Conservation (phyloP, 2,888 invertebrate genomes). For the Drosophila mettleri region DNA sequence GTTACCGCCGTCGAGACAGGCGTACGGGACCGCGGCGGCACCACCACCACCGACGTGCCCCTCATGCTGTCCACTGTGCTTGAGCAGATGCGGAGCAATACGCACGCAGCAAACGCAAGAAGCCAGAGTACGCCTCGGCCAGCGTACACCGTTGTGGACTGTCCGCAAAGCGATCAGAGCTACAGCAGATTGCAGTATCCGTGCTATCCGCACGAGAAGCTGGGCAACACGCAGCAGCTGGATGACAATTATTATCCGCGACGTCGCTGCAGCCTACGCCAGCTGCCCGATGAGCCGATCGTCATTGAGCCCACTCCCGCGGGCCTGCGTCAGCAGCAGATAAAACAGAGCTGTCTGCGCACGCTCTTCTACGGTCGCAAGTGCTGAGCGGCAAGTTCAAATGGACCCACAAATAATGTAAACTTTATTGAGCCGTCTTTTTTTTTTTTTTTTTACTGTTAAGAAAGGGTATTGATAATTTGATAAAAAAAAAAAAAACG, state of each 20-base stretch:
- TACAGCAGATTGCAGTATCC: background rate
- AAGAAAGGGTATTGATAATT: background rate
- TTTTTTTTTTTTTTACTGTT: background rate
- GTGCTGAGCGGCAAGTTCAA: background rate
- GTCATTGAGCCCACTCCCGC: slow-evolving; percentile 39
- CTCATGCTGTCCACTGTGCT: background rate
- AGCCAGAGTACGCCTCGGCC: background rate
- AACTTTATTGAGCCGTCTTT: background rate
- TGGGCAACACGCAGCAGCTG: background rate
- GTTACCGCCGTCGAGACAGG: background rate
- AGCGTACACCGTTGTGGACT: rapidly evolving
- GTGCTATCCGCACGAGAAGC: background rate
- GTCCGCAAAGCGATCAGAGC: background rate
- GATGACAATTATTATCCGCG: slow-evolving; percentile 3
- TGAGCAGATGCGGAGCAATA: background rate
- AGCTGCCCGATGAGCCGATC: slow-evolving; percentile 38
- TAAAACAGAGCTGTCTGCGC: slow-evolving; percentile 21
- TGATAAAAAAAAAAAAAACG: background rate
- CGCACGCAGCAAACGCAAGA: no score
- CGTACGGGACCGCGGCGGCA: slow-evolving; percentile 5
- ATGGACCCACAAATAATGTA: background rate
- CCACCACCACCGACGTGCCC: slow-evolving; percentile 12
- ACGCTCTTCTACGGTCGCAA: slow-evolving; percentile 39
- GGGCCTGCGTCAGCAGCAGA: slow-evolving; percentile 35
- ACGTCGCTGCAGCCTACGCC: slow-evolving; percentile 42